These are phyloP conservation scores for Apostichopus californicus DNA, from an alignment of 35 echinoderm and acorn worm genomes.

Conservation along the genomic window DNA sequence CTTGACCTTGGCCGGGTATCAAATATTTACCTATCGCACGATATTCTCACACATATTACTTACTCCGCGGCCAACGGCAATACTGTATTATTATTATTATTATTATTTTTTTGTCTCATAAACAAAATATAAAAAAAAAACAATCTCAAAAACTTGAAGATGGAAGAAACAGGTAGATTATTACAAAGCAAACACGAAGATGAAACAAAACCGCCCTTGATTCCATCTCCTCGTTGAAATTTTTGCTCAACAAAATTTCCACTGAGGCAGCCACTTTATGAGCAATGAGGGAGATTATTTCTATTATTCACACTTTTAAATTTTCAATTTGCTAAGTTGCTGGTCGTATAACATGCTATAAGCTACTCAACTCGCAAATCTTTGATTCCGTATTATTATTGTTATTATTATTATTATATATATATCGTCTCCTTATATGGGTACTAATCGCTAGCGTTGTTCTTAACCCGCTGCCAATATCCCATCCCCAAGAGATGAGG, in stretches of 20 bases:
- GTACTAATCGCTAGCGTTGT: constrained; percentile 27
- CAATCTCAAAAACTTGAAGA: too few species aligned
- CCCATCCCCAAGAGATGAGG: constrained; percentile 30
- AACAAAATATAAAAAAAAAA: too few species aligned
- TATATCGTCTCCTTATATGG: background rate
- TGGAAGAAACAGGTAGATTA: too few species aligned
- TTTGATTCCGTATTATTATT: background rate
- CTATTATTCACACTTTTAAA: background rate
- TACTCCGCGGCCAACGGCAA: too few species aligned
- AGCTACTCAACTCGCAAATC: constrained; percentile 47
- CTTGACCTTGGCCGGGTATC: too few species aligned
- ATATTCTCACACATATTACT: too few species aligned
- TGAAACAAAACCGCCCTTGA: background rate
- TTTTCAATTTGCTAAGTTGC: constrained; percentile 4
- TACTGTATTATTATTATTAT: too few species aligned
- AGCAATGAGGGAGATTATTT: background rate
- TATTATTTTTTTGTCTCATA: too few species aligned
- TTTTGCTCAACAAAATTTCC: background rate
- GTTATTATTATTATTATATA: too few species aligned
- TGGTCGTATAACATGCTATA: constrained; percentile 2
- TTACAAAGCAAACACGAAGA: background rate
- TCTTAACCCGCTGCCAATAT: constrained; percentile 17
- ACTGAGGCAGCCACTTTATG: background rate
- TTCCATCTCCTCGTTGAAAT: background rate
- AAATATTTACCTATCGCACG: too few species aligned